phyloP scores from a whole-genome alignment of 2,113 vertebrate species.

The Delphinapterus leucas region DNA sequence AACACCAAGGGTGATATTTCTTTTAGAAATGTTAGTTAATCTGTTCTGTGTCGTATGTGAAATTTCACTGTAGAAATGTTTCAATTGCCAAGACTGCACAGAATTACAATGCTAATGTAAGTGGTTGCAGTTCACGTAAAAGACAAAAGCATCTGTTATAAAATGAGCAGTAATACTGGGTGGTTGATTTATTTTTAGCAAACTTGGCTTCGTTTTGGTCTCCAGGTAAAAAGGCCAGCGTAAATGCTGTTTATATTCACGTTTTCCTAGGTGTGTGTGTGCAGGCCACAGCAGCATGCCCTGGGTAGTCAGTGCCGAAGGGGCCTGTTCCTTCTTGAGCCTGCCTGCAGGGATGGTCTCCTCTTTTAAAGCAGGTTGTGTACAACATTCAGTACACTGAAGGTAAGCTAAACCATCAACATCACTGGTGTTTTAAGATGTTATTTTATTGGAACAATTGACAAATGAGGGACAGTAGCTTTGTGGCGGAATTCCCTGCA shows the following conservation, averaged over 20 bases:
- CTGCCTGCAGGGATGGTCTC: constrained; percentile 92
- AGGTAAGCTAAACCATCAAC: constrained; percentile 94
- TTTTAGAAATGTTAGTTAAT: constrained; percentile 90
- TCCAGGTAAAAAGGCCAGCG: constrained; percentile 87
- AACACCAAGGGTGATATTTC: constrained; percentile 87
- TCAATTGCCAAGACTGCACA: constrained; percentile 90
- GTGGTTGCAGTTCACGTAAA: constrained; percentile 85
- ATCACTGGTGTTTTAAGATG: constrained; percentile 86
- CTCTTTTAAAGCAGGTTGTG: constrained; percentile 95
- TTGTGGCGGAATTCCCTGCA: constrained; percentile 87
- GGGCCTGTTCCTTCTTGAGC: constrained; percentile 92
- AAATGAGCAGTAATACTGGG: constrained; percentile 83
- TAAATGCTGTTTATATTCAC: constrained; percentile 96
- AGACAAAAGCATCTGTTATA: constrained; percentile 81
- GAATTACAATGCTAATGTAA: constrained; percentile 85
- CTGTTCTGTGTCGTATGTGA: constrained; percentile 87
- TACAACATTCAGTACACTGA: constrained; percentile 95
- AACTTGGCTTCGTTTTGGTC: constrained; percentile 89
- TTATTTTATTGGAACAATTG: constrained; percentile 85
- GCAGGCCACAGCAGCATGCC: constrained; percentile 92
- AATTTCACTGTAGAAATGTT: constrained; percentile 89
- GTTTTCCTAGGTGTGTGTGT: constrained; percentile 95
- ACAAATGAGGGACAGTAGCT: constrained; percentile 81
- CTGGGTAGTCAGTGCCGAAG: constrained; percentile 93
- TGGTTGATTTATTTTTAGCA: constrained; percentile 89